Evolutionary conservation across 1,140 invertebrate species (phyloP), one percentile per base, ranked within the genome.

Genomic region (Trachelipus rathkii): DNA sequence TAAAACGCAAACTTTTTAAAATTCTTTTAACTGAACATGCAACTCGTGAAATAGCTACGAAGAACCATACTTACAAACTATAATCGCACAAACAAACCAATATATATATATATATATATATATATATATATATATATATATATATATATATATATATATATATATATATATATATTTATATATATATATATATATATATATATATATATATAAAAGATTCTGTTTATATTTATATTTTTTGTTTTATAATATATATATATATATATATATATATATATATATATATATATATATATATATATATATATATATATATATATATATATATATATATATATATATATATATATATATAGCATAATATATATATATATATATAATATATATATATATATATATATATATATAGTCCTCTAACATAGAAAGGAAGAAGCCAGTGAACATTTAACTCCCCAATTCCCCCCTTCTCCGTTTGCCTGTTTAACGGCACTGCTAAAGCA

Each of bases 91-190:
- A 10, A 50, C 15, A 50, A 10, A 50, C 15, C 9, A 10, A 10
- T 15, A 15, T 60, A 60, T 60, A 60, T 60, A 60, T 60, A 60
- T 60, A 60, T 60, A 60, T 60, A 60, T 60, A 60, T 60, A 60
- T 60, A 60, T 60, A 60, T 60, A 60, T 60, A 60, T 60, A 60
- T 60, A 60, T 60, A 60, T 60, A 60, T 60, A 60, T 60, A 60
- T 60, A 60, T 60, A 60, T 60, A 60, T 60, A 60, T 60, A 60
- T 60, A 60, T 60, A 60, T 60, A 60, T 60, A 60, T 60, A 60
- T 60, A 60, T 60, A 60, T 60, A 60, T 60, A 60, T 60, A 60
- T 60, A 60, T 60, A 60, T 33, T 3, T 33, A 60, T 60, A 60
- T 60, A 60, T 60, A 60, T 60, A 60, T 60, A 60, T 60, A 60